phyloP scores from a whole-genome alignment of 30 jellyfish, hydroid and myxozoan genomes.

The Cassiopea andromeda region DNA sequence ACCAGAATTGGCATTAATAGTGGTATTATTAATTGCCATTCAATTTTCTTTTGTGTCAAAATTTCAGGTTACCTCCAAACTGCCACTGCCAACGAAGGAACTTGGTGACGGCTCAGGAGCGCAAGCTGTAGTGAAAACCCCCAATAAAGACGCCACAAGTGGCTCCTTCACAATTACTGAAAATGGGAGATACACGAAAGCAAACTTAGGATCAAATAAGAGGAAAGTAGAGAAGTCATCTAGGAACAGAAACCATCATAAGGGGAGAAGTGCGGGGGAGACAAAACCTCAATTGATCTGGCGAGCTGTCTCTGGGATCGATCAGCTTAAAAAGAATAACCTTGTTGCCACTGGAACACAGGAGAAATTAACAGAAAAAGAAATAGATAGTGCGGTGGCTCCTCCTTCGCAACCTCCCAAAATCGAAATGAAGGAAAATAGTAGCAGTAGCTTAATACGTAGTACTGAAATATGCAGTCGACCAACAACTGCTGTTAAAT shows the following conservation, averaged over 20 bases:
- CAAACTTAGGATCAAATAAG: neutral
- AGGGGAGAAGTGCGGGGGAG: neutral
- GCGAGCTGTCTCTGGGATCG: constrained; percentile 38
- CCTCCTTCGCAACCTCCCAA: no score
- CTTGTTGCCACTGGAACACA: neutral
- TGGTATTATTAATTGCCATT: no score
- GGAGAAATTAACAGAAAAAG: no score
- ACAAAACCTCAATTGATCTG: constrained; percentile 14
- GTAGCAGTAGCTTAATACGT: neutral
- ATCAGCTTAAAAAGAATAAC: neutral
- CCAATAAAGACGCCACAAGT: neutral
- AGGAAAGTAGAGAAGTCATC: neutral
- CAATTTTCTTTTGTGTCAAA: no score
- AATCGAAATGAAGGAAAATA: neutral
- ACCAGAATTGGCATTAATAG: no score
- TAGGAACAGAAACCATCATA: neutral
- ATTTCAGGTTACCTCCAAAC: neutral
- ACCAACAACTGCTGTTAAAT: neutral
- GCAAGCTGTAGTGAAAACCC: neutral
- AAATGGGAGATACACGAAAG: neutral
- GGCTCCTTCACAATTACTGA: neutral
- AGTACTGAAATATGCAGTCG: neutral
- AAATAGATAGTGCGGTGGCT: no score
- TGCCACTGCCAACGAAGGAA: neutral
- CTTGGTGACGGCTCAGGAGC: neutral